Base-by-base conservation (phyloP, 2,888 invertebrate species). In the Hyalella azteca region DNA sequence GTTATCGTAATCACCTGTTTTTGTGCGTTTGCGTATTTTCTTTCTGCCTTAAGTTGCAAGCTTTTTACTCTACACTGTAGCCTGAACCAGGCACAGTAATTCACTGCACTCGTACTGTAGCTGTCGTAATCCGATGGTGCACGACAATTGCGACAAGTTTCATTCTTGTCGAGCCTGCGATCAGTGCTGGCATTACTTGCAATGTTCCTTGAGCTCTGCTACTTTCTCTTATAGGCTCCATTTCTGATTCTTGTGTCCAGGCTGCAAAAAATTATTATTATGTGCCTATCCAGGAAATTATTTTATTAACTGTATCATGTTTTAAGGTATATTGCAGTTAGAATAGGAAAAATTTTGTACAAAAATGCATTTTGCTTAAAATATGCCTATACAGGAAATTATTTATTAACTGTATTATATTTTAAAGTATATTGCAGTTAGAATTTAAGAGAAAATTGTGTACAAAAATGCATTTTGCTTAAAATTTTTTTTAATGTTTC, bases 111-210 rank as follows among this genome's bases (percentile, higher is more conserved):
- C n/a, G n/a, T n/a, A n/a, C n/a, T n/a, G n/a, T n/a, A n/a, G 66
- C 66, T 66, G 66, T 66, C 36, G 36, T 66, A n/a, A 36, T 66
- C 66, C 66, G 36, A 36, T 32, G 32, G 66, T 1, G 66, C 39
- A 19, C 66, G 36, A 36, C 36, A 32, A 66, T 66, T 66, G 36
- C 66, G 36, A 66, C 36, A 36, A 32, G 66, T 66, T 66, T 36
- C 66, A 66, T 66, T 66, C 36, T 66, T 66, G 66, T 66, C 3
- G 36, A 66, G 66, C 7, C 7, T 2, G 13, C 36, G 66, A 36
- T 66, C 36, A 66, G 66, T 7, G 39, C n/a, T 9, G 36, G 36
- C 66, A 66, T 66, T 66, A 66, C 66, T n/a, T 7, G 66, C 36
- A 66, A 36, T 29, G 66, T 29, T 36, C 54, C 54, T 9, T 54